Percentiles rank a stretch among this genome's conserved stretches.
Evolutionary conservation across 1,140 invertebrate species (phyloP).

Genomic region (Bombus sylvicola): DNA sequence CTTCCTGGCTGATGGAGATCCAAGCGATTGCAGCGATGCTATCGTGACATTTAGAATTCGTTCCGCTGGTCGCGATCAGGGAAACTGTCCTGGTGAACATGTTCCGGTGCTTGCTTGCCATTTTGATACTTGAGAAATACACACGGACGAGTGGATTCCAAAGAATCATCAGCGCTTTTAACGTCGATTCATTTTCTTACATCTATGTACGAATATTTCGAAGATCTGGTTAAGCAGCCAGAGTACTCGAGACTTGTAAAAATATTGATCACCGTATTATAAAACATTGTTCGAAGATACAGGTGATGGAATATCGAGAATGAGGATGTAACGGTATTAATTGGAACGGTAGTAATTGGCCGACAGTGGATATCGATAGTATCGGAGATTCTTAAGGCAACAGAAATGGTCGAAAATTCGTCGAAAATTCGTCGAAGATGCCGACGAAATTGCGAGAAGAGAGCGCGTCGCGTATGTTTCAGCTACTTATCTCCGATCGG

Average conservation of each 20-base stretch:
- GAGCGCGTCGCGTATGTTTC: not conserved
- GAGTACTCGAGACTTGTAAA: no score
- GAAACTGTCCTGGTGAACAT: not conserved
- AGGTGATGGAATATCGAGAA: no score
- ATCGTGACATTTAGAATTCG: not conserved
- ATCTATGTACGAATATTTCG: no score
- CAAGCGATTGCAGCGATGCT: not conserved
- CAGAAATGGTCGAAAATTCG: constrained; percentile 6
- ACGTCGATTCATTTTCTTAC: no score
- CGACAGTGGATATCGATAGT: not conserved
- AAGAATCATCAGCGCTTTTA: no score
- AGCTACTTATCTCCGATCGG: constrained; percentile 50
- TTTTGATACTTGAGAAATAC: no score
- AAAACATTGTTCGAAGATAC: no score
- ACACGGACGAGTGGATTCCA: no score
- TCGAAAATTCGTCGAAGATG: not conserved
- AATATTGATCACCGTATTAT: no score
- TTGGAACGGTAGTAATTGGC: not conserved
- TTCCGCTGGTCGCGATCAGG: not conserved
- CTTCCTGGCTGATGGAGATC: constrained; percentile 25
- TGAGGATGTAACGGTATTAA: no score
- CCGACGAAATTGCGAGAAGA: constrained; percentile 35
- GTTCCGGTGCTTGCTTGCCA: not conserved
- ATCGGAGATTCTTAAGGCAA: no score
- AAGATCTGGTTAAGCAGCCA: no score